Evolutionary conservation across 2,113 vertebrate genomes (phyloP), one percentile per base, ranked within the genome.

Genomic region (Takifugu flavidus): DNA sequence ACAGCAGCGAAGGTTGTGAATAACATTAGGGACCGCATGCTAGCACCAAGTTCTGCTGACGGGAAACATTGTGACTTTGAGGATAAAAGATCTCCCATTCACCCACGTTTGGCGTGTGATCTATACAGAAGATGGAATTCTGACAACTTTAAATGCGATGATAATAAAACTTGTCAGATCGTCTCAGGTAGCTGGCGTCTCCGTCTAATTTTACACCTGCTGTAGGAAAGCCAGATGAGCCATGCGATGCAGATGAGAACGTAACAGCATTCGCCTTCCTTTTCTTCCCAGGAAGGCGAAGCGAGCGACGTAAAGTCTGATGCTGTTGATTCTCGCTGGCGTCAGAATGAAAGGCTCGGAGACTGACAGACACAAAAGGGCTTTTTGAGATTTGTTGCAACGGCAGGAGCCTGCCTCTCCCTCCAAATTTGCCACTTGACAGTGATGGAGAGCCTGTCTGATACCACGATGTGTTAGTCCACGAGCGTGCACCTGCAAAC

Each of bases 401-500:
- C 79, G 67, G 74, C 75, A 69, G 83, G 84, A 87, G 83, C 72
- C 68, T 25, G 78, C 72, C 70, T 83, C 70, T 88, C 83, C 67
- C 57, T 78, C 76, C 77, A 73, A 87, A 88, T 88, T 78, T 84
- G 63, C 68, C 73, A 67, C 78, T 72, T 85, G 88, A 85, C 88
- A 88, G 78, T 89, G 86, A 88, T 72, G 75, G 82, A 88, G 86
- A 28, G 77, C 50, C 69, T 71, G 83, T 85, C 86, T 87, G 59
- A 77, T 63, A 49, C 72, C 62, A 70, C 60, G 84, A 79, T 61
- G 79, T 62, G 84, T 72, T 61, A 54, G 75, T 75, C 70, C 58
- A 25, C 68, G 46, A 51, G 25, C 62, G 79, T 70, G 67, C 67
- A 29, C 64, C 58, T 51, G 15, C 68, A 73, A 73, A 76, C 79